phyloP scores from a whole-genome alignment of 2,797 vertebrate species.

The Phyllotis vaccarum region DNA sequence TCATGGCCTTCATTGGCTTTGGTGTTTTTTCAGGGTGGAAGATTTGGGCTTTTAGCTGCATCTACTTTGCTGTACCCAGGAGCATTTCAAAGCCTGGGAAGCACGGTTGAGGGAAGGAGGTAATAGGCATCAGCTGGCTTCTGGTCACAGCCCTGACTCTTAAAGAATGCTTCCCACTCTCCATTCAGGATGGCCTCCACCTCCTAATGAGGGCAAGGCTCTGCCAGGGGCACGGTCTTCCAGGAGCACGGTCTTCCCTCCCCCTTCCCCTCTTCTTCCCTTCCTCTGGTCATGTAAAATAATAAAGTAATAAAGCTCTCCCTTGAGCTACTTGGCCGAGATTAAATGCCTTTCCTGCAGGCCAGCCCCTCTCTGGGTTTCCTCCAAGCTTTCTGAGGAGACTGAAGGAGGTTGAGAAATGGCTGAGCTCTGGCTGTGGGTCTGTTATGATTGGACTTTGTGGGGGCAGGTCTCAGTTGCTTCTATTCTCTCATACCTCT shows the following conservation, averaged over 20 bases:
- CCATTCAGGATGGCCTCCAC: rapidly evolving
- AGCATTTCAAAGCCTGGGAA: background rate
- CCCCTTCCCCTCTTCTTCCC: too few species aligned
- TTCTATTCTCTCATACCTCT: constrained; percentile 8
- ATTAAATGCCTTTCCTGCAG: background rate
- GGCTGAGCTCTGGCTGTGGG: background rate
- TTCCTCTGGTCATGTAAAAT: background rate
- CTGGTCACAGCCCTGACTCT: background rate
- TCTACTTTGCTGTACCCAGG: background rate
- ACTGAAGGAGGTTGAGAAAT: background rate
- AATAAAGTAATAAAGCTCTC: constrained; percentile 63
- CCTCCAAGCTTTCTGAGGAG: background rate
- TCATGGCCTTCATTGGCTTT: constrained; percentile 21
- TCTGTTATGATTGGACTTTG: constrained; percentile 50
- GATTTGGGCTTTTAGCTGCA: background rate
- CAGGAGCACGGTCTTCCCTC: background rate
- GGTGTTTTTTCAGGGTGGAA: constrained; percentile 43
- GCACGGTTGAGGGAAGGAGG: background rate
- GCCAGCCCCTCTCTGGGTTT: background rate
- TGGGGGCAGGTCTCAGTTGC: background rate
- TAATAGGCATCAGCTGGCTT: background rate
- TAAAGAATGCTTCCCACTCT: background rate
- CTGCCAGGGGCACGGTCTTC: background rate
- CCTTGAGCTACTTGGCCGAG: constrained; percentile 26
- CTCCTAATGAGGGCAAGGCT: background rate